Evolutionary conservation across 2,888 invertebrate species (phyloP), one percentile per base, ranked within the genome.

Genomic region (Lycophotia porphyrea): DNA sequence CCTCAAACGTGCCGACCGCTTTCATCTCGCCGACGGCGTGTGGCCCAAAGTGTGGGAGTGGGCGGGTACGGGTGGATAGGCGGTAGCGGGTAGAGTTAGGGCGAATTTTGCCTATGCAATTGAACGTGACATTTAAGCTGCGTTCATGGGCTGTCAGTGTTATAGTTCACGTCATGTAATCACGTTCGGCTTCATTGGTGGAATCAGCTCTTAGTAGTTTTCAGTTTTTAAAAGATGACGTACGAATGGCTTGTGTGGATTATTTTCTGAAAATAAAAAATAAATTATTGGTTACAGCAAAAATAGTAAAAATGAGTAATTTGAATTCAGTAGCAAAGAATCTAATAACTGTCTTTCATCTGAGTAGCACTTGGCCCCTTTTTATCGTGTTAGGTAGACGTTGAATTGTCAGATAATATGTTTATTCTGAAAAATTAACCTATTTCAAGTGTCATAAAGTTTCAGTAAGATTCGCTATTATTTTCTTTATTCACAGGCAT

Each of bases 1-100:
- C 87, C 91, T 94, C 95, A 96, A 95, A 96, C 91, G 95, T 90
- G 91, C 96, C 96, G 96, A 91, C 90, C 84, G 91, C 96, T 96
- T 96, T 96, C 93, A 95, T 95, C 95, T 96, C 89, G 92, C 96
- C 96, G 95, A 90, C 89, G 47, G 21, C 31, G 87, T 86, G 52
- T 73, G 89, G 89, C 9, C 31, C 73, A 81, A 52, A 47, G 86
- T 90, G 84, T 39, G 74, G 44, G 78, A 80, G 90, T 67, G 60
- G 76, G 89, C 89, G 90, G 71, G 39, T 68, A 72, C 76, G 80
- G 76, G 36, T 78, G 44, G 7, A 52, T 67, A 36, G 36, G 78
- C 60, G 67, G 31, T 7, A 74, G 78, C 79, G 81, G 42, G 36
- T 58, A 9, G 1, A 2, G 0, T 18, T 55, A 27, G 55, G 0